Percentiles rank a stretch among this genome's conserved stretches.
Evolutionary conservation across 2,888 invertebrate genomes (phyloP).

Genomic region (Hypselothyrea guttata): DNA sequence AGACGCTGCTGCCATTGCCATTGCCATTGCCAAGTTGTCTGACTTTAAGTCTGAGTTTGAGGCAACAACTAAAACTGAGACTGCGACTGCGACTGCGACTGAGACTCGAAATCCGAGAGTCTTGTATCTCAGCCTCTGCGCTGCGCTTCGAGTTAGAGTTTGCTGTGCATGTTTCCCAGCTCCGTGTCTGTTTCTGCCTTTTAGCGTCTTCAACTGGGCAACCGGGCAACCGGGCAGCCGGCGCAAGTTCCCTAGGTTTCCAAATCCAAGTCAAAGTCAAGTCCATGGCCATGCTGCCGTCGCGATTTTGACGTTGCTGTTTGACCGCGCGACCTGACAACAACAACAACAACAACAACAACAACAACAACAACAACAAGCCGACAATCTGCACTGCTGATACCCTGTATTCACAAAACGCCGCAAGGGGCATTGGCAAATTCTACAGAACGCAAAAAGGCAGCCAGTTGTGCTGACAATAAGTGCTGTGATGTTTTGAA

Average conservation of each 20-base stretch:
- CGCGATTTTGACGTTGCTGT: slow-evolving; percentile 64
- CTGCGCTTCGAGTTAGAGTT: neutral
- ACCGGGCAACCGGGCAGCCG: too few relatives aligned
- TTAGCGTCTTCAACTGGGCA: slow-evolving; percentile 54
- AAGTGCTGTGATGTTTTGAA: too few relatives aligned
- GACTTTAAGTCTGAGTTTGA: slow-evolving; percentile 30
- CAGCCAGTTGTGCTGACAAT: too few relatives aligned
- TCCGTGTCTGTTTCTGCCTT: slow-evolving; percentile 30
- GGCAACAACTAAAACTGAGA: slow-evolving; percentile 19
- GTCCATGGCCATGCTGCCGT: slow-evolving; percentile 59
- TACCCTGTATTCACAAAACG: slow-evolving; percentile 16
- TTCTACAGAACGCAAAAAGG: too few relatives aligned
- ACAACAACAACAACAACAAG: slow-evolving; percentile 8
- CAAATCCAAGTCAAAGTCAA: slow-evolving; percentile 70
- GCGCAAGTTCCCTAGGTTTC: slow-evolving; percentile 63
- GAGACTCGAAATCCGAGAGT: slow-evolving; percentile 16
- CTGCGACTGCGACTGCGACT: slow-evolving; percentile 19
- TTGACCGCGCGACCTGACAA: slow-evolving; percentile 59
- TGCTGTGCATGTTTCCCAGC: neutral
- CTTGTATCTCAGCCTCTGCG: neutral
- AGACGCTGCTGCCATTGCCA: slow-evolving; percentile 51
- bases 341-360: slow-evolving; percentile 21
- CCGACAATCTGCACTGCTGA: slow-evolving; percentile 36
- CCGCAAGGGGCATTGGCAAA: neutral
- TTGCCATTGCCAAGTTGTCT: slow-evolving; percentile 62